phyloP scores from a whole-genome alignment of 2,113 vertebrate genomes.

The Trochalopteron elliotii region DNA sequence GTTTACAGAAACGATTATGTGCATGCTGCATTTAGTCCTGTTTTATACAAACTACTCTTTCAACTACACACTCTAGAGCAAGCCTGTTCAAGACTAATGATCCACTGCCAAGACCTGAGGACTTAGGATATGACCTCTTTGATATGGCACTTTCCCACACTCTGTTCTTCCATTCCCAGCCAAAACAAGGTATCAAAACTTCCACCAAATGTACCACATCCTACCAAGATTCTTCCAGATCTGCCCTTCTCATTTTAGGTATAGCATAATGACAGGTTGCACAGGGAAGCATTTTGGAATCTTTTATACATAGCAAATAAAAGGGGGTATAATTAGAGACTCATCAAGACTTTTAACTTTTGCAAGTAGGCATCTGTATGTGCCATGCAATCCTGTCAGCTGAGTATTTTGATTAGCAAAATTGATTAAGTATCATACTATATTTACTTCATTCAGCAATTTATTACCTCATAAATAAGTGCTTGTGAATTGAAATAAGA shows the following conservation, averaged over 20 bases:
- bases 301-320: not conserved
- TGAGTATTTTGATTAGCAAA: not conserved
- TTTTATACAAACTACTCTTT: not conserved
- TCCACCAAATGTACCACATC: not conserved
- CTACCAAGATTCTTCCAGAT: not conserved
- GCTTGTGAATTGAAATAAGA: not conserved
- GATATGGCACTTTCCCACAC: not conserved
- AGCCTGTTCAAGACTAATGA: not conserved
- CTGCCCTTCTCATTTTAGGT: not conserved
- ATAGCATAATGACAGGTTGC: not conserved
- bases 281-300: not conserved
- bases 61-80: not conserved
- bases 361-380: not conserved
- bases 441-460: not conserved
- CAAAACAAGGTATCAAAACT: not conserved
- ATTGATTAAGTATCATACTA: not conserved
- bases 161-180: not conserved
- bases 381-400: not conserved
- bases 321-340: not conserved
- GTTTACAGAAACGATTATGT: not conserved
- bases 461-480: not conserved
- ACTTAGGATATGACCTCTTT: not conserved
- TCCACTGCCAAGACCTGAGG: not conserved
- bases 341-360: not conserved
- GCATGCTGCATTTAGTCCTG: not conserved